Evolutionary conservation across 2,797 vertebrate species (phyloP), one percentile per base, ranked within the genome.

Genomic region (Takifugu ocellatus): DNA sequence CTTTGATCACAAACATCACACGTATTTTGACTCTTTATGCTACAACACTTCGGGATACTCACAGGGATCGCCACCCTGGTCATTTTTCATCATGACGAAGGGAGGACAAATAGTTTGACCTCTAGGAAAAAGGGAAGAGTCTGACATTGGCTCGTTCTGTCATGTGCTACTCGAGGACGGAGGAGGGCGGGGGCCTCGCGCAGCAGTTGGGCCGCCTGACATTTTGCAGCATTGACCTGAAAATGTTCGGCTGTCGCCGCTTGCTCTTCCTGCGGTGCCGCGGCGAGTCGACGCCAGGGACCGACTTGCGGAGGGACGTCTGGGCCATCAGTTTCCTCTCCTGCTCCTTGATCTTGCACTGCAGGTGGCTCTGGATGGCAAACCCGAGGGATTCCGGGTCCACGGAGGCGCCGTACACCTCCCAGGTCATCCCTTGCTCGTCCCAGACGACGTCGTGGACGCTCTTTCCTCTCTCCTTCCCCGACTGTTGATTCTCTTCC

Each of bases 401-500:
- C 1, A 98, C 89, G 0, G 96, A 95, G 0, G 97, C 97, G 0
- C 97, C 97, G 0, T 99, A 99, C 49, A 99, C 96, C 76, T 99
- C 97, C 97, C 97, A 99, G 0, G 97, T 99, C 97, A 99, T 99
- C 59, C 97, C 96, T 68, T 99, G 96, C 59, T 98, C 97, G 0
- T 99, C 97, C 97, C 97, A 99, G 33, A 97, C 84, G 0, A 99
- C 97, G 24, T 99, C 96, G 4, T 95, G 91, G 60, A 98, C 60
- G 0, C 88, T 88, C 72, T 95, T 91, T 47, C 59, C 85, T 45
- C 73, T 84, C 45, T 87, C 65, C 60, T 82, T 86, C 24, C 2
- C 64, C 0, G 74, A 65, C 43, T 79, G 58, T 7, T 74, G 68
- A 0, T 81, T 72, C 25, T 90, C 88, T 36, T 93, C 84, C 27